Conservation (phyloP, 2,888 invertebrate genomes). For the Lasius fuliginosus region DNA sequence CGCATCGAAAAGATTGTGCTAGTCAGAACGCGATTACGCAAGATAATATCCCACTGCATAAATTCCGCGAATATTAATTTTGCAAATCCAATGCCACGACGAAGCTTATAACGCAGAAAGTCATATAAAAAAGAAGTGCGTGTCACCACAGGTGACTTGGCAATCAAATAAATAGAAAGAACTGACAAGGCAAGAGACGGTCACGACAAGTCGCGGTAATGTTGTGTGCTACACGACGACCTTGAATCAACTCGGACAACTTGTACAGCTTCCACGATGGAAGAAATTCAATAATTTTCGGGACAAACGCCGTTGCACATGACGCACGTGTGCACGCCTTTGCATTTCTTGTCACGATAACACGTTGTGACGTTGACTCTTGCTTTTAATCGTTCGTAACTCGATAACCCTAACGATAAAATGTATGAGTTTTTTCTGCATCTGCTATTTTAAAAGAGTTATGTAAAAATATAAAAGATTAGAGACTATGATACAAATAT, state of each 20-base stretch:
- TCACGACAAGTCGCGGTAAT: background rate
- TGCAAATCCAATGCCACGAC: background rate
- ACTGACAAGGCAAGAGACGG: background rate
- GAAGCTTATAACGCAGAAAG: background rate
- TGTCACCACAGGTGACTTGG: background rate
- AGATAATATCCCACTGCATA: background rate
- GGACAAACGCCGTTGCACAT: slow-evolving; percentile 36
- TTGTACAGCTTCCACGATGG: slow-evolving; percentile 61
- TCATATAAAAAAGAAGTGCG: background rate
- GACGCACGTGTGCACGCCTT: slow-evolving; percentile 12
- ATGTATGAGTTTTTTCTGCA: background rate
- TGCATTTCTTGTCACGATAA: slow-evolving; percentile 23
- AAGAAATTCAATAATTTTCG: slow-evolving; percentile 68
- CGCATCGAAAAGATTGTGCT: background rate
- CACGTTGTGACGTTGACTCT: background rate
- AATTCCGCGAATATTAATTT: background rate
- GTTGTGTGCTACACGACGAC: slow-evolving; percentile 37
- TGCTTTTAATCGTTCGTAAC: background rate
- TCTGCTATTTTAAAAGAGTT: background rate
- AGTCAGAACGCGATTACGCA: background rate
- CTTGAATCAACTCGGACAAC: slow-evolving; percentile 67
- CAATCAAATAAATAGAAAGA: slow-evolving; percentile 19
- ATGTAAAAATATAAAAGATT: background rate
- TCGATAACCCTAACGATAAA: background rate
- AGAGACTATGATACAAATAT: too few relatives aligned